Evolutionary conservation across 2,113 vertebrate genomes (phyloP).

Genomic region (Clupea harengus): DNA sequence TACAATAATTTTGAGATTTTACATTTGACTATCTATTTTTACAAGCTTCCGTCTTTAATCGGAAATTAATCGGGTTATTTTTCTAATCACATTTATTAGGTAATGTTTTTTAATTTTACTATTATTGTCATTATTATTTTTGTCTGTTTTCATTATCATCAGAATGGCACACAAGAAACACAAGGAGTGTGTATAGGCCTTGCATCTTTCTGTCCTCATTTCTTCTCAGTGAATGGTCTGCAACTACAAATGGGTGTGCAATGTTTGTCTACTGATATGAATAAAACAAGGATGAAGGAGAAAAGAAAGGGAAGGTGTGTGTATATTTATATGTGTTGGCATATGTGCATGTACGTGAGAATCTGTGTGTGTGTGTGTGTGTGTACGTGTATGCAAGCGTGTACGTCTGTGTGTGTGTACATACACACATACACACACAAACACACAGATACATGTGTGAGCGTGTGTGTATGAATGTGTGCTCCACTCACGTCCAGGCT

Average conservation of each 20-base stretch:
- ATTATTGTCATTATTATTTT: neutral
- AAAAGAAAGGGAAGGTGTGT: neutral
- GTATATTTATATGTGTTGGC: neutral
- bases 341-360: neutral
- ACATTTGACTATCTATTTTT: no score
- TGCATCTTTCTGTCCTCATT: neutral
- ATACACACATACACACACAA: no score
- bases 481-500: slow-evolving; percentile 68
- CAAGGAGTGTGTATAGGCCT: no score
- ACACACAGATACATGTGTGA: neutral
- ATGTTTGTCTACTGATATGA: neutral
- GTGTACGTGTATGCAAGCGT: neutral
- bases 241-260: neutral
- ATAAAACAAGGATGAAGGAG: neutral
- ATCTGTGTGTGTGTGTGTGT: neutral
- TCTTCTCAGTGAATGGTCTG: neutral
- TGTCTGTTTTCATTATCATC: neutral
- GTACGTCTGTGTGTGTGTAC: neutral
- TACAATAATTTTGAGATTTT: no score
- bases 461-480: neutral
- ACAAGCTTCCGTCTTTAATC: no score
- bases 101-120: no score
- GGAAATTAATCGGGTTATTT: no score
- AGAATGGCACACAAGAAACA: no score
- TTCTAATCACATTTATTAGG: no score